phyloP scores from a whole-genome alignment of 2,888 invertebrate species.

The Ichneumon xanthorius region DNA sequence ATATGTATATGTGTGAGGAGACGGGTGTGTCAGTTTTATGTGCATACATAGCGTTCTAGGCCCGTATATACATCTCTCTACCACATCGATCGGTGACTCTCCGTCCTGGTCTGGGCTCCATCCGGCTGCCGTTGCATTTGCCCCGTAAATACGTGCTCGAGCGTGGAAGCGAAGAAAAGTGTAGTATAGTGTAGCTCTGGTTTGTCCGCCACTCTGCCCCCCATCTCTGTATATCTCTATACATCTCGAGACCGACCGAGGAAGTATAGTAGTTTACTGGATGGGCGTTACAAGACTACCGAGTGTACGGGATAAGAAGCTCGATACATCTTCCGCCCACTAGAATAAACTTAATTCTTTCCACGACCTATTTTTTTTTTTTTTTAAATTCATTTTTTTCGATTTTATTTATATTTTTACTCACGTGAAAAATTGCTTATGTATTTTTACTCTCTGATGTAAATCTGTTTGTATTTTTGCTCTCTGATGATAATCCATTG shows the following conservation, averaged over 20 bases:
- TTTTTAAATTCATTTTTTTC: neutral
- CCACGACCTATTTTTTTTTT: constrained; percentile 25
- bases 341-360: constrained; percentile 41
- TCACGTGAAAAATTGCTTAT: constrained; percentile 37
- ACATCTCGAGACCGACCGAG: neutral
- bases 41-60: neutral
- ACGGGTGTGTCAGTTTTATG: constrained; percentile 34
- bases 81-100: constrained; percentile 64
- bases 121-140: constrained; percentile 64
- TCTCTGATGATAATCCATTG: constrained; percentile 4
- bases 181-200: constrained; percentile 27
- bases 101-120: constrained; percentile 31
- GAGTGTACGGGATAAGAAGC: constrained; percentile 58
- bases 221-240: too few relatives aligned
- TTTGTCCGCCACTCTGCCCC: neutral
- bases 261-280: constrained; percentile 44
- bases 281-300: constrained; percentile 59
- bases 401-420: neutral
- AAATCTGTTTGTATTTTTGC: too few relatives aligned
- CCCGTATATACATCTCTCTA: constrained; percentile 36
- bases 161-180: constrained; percentile 67
- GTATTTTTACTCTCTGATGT: neutral
- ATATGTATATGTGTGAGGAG: neutral
- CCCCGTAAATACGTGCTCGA: constrained; percentile 68
- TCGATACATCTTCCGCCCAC: constrained; percentile 55